Evolutionary conservation across 2,888 invertebrate genomes (phyloP).

Genomic region (Sesamia inferens): DNA sequence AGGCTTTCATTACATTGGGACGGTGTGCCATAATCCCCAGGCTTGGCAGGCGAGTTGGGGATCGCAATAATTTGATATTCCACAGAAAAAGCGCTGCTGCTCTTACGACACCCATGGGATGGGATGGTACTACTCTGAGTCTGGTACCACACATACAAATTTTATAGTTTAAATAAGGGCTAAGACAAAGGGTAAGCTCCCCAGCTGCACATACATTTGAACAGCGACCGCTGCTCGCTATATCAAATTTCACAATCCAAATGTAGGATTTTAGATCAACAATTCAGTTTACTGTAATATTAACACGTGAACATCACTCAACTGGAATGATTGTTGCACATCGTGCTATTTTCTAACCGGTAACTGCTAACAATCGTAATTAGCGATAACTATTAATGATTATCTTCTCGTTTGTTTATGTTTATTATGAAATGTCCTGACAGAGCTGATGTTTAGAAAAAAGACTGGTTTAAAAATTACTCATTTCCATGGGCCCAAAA

Average conservation of each 20-base stretch:
- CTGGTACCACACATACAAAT: no score
- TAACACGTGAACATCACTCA: conserved; percentile 11
- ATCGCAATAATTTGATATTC: no score
- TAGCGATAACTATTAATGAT: conserved; percentile 8
- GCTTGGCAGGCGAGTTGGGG: no score
- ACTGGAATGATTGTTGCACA: conserved; percentile 19
- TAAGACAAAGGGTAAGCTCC: not conserved
- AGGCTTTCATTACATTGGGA: no score
- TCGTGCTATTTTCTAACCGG: conserved; percentile 10
- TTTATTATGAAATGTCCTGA: not conserved
- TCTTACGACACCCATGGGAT: no score
- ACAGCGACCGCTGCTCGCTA: not conserved
- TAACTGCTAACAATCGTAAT: conserved; percentile 10
- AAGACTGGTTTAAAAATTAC: not conserved
- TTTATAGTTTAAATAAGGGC: not conserved
- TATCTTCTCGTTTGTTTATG: not conserved
- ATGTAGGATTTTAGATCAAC: conserved; percentile 26
- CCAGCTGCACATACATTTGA: not conserved
- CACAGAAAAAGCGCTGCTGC: no score
- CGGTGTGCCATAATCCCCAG: no score
- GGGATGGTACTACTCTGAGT: no score
- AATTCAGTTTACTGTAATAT: not conserved
- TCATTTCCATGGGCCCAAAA: not conserved
- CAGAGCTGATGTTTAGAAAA: not conserved
- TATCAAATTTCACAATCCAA: conserved; percentile 14